phyloP scores from a whole-genome alignment of 2,797 vertebrate species.

The Sebastes nivosus region DNA sequence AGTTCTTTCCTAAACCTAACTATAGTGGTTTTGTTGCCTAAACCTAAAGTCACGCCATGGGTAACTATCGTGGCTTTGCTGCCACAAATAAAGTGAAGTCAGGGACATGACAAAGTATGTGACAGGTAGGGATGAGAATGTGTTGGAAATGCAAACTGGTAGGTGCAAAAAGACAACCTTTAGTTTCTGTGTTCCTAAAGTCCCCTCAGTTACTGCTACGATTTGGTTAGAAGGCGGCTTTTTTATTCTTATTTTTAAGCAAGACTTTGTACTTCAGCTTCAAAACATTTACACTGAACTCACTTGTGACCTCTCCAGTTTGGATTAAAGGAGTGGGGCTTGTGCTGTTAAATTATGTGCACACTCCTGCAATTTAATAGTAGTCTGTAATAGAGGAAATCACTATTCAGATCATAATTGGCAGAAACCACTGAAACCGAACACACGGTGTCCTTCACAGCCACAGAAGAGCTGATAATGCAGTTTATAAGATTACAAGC shows the following conservation, averaged over 20 bases:
- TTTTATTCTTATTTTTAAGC: neutral
- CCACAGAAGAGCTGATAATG: neutral
- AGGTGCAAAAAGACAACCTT: neutral
- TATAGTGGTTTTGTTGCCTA: too few species aligned
- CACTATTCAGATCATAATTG: neutral
- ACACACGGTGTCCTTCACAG: neutral
- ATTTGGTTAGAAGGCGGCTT: neutral
- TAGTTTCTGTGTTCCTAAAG: neutral
- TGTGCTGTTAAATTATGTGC: neutral
- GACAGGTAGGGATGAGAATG: too few species aligned
- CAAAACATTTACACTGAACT: neutral
- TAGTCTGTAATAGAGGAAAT: neutral
- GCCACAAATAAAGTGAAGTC: too few species aligned
- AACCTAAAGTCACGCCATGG: too few species aligned
- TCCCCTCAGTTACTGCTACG: neutral
- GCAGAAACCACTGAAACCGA: neutral
- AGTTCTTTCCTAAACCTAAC: too few species aligned
- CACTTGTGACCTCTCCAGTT: neutral
- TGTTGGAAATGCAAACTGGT: neutral
- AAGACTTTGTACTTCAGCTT: neutral
- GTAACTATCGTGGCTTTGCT: too few species aligned
- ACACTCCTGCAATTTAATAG: neutral
- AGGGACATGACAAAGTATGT: too few species aligned
- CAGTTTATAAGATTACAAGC: neutral
- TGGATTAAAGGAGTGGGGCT: neutral